Conservation (phyloP, 2,113 vertebrate species). For the Mellivora capensis region DNA sequence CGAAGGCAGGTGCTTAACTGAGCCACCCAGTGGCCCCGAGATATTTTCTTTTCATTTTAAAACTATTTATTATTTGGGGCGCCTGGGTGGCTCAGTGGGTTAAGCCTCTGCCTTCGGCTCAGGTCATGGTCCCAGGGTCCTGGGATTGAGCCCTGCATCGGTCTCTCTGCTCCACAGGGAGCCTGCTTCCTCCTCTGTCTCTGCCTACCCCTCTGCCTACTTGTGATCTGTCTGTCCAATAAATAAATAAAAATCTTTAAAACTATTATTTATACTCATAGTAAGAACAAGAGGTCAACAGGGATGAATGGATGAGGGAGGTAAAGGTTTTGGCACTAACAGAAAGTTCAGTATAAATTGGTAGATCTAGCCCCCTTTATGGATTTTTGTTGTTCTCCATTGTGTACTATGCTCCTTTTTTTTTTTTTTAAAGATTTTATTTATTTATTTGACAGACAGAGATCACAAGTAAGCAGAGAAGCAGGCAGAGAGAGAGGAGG, state of each 20-base stretch:
- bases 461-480: too few relatives aligned
- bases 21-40: not conserved
- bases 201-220: too few relatives aligned
- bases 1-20: not conserved
- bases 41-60: not conserved
- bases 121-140: too few relatives aligned
- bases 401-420: not conserved
- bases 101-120: too few relatives aligned
- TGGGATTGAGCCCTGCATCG: fast-evolving
- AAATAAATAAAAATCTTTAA: too few relatives aligned
- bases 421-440: too few relatives aligned
- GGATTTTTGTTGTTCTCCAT: not conserved
- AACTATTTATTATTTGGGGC: not conserved
- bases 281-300: not conserved
- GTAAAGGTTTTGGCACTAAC: not conserved
- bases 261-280: not conserved
- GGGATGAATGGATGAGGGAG: not conserved
- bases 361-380: not conserved
- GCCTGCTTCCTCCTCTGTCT: too few relatives aligned
- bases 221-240: too few relatives aligned
- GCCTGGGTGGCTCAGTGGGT: too few relatives aligned
- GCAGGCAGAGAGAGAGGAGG: too few relatives aligned
- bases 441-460: too few relatives aligned
- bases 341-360: not conserved
- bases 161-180: too few relatives aligned